Evolutionary conservation across 2,888 invertebrate species (phyloP).

Genomic region (Eupithecia abbreviata): DNA sequence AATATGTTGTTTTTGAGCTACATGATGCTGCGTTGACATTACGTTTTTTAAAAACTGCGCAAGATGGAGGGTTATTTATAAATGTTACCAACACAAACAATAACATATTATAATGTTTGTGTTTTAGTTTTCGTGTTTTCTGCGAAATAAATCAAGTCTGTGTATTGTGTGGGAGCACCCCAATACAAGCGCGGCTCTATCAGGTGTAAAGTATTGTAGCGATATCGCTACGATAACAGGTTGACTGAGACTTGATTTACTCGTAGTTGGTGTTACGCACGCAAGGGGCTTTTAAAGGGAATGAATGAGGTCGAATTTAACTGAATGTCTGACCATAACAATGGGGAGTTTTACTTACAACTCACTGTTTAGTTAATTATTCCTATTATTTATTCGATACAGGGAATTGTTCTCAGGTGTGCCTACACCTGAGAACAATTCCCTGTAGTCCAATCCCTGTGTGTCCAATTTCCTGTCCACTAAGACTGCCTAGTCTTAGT

Average conservation of each 20-base stretch:
- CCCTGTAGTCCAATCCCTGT: too few species aligned
- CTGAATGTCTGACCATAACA: too few species aligned
- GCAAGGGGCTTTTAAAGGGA: not conserved
- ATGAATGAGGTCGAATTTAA: not conserved
- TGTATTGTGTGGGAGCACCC: conserved; percentile 1
- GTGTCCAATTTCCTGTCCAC: too few species aligned
- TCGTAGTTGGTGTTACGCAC: not conserved
- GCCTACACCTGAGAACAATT: too few species aligned
- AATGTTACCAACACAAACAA: not conserved
- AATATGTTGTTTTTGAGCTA: not conserved
- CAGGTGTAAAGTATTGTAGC: not conserved
- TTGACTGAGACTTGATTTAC: not conserved
- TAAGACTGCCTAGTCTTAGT: too few species aligned
- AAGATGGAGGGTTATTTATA: not conserved
- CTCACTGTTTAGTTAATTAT: too few species aligned
- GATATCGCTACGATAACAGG: not conserved
- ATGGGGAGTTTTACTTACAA: too few species aligned
- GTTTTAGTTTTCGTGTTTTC: conserved; percentile 2
- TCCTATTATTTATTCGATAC: too few species aligned
- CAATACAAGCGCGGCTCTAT: not conserved
- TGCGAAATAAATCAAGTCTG: conserved; percentile 2
- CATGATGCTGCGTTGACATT: not conserved
- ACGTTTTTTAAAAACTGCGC: not conserved
- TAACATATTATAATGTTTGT: not conserved
- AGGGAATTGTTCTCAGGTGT: too few species aligned